Evolutionary conservation across 2,888 invertebrate species (phyloP), one percentile per base, ranked within the genome.

Genomic region (Drosophila meridiana): DNA sequence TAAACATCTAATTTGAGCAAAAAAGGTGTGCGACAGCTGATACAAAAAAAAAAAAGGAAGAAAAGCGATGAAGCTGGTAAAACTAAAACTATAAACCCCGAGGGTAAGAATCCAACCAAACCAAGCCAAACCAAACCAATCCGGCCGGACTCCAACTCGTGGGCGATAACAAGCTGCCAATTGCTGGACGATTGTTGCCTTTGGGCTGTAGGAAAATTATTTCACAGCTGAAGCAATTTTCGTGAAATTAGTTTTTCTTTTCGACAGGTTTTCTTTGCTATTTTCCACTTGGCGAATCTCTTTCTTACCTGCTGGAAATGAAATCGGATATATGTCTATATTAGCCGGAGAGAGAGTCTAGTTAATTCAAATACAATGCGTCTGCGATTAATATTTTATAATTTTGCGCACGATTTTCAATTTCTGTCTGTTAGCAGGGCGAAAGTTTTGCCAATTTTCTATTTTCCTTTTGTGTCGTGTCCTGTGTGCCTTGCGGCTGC

Each of bases 201-300:
- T 75, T 74, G 80, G 76, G 60, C 72, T 66, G 59, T 63, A 14
- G 57, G 58, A 76, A 90, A 90, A 90, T 90, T 88, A 90, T 88
- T 87, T 88, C 89, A 86, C 90, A 90, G 83, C 75, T 78, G 82
- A 83, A 80, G 73, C 76, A 80, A 89, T 87, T 90, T 80, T 76
- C 84, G 69, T 78, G 87, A 90, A 90, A 87, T 87, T 90, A 90
- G 87, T 89, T 87, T 87, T 90, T 87, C 89, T 80, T 85, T 74
- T 57, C 64, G 63, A 36, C 40, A 34, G 58, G 60, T 61, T 55
- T 71, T 65, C 52, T 53, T 42, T 52, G 64, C 47, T 30, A 38
- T 64, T 68, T 70, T 60, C 53, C 26, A 26, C 9, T 9, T 34
- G 11, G 34, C 6, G 76, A 84, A 79, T 78, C 80, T 73, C 73